These are phyloP conservation scores for Tangara arthus DNA, from an alignment of 2,797 vertebrate species.

Conservation along the genomic window DNA sequence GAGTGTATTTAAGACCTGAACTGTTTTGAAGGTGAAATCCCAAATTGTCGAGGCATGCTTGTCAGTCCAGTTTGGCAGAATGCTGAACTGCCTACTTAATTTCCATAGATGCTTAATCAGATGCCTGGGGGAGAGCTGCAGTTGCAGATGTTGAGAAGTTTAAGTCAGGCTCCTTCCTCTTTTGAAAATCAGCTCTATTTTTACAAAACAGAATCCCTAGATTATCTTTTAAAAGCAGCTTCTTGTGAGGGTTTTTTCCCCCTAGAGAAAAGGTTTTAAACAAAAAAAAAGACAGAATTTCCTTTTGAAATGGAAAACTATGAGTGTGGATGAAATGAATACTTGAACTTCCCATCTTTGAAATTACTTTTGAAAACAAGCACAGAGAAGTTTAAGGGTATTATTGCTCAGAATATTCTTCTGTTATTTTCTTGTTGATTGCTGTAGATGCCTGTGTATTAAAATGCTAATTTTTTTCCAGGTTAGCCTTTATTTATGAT, in stretches of 20 bases:
- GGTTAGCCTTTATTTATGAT: not conserved
- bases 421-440: not conserved
- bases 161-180: not conserved
- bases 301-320: not conserved
- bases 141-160: slow-evolving; percentile 42
- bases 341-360: not conserved
- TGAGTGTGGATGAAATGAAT: not conserved
- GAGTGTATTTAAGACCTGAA: not conserved
- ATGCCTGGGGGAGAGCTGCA: not conserved
- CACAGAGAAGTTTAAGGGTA: not conserved
- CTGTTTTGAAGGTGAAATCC: not conserved
- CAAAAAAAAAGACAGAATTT: not conserved
- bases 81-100: not conserved
- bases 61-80: not conserved
- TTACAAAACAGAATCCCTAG: not conserved
- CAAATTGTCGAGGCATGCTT: not conserved
- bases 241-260: not conserved
- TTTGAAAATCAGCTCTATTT: slow-evolving; percentile 30
- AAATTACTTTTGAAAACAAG: not conserved
- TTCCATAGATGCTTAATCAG: slow-evolving; percentile 24
- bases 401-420: not conserved
- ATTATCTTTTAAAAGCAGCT: not conserved
- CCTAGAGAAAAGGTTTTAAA: not conserved
- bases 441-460: not conserved
- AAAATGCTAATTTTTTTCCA: not conserved